Percentiles rank a stretch among this genome's conserved stretches.
Conservation (phyloP, 2,888 invertebrate species). For the Octonoba sinensis region DNA sequence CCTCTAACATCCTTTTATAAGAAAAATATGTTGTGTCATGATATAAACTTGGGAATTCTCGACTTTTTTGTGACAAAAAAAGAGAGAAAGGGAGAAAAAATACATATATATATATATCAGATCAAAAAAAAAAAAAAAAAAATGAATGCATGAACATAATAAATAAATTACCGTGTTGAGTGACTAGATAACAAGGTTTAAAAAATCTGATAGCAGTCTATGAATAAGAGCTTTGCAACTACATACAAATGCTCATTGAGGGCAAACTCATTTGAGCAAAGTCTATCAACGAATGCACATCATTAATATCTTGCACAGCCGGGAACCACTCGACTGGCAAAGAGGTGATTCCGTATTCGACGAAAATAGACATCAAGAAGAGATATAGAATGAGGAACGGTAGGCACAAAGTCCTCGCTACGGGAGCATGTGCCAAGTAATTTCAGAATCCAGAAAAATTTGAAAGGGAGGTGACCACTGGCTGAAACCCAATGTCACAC, state of each 20-base stretch:
- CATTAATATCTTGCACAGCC: conserved; percentile 43
- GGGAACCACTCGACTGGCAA: conserved; percentile 39
- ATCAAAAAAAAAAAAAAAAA: too few species aligned
- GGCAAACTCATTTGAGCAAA: conserved; percentile 61
- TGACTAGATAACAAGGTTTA: conserved; percentile 63
- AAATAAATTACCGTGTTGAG: conserved; percentile 33
- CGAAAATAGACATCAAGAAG: conserved; percentile 63
- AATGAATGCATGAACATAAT: conserved; percentile 1
- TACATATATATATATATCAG: too few species aligned
- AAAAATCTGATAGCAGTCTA: conserved; percentile 59
- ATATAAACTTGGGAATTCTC: too few species aligned
- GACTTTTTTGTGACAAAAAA: neutral
- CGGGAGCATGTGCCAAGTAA: conserved; percentile 39
- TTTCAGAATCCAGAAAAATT: conserved; percentile 48
- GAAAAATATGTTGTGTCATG: too few species aligned
- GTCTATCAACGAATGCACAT: conserved; percentile 60
- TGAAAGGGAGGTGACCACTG: conserved; percentile 53
- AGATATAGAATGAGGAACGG: conserved; percentile 63
- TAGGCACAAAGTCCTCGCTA: conserved; percentile 45
- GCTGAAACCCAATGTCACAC: conserved; percentile 44
- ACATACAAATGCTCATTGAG: conserved; percentile 62
- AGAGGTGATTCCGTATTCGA: conserved; percentile 58
- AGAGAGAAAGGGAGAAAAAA: neutral
- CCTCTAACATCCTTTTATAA: too few species aligned
- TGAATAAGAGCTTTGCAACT: conserved; percentile 62